Evolutionary conservation across 2,888 invertebrate genomes (phyloP), one percentile per base, ranked within the genome.

Genomic region (Drosophila austrosaltans): DNA sequence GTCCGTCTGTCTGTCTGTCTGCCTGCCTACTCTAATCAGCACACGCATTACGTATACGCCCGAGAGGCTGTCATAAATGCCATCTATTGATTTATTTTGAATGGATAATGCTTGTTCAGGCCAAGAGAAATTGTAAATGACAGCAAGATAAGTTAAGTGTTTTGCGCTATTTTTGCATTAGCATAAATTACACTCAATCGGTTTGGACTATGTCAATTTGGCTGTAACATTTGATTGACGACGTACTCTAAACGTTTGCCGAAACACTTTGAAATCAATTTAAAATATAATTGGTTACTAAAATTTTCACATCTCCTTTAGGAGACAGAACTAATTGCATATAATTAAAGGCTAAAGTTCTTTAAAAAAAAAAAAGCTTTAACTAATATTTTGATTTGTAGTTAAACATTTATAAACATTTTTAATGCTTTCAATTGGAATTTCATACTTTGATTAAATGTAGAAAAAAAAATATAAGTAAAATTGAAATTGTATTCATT

Each of bases 1-100:
- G 22, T 8, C 10, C n/a, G 25, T 8, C 54, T 16, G 40, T 8
- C 54, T 16, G 40, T 3, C 59, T 65, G 56, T 54, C 32, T 64
- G 59, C 2, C 56, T 53, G 48, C 25, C 30, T n/a, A 7, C 53
- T 61, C 57, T 72, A 85, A 82, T 76, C 82, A 85, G 72, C 67
- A 71, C 63, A 76, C 57, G 66, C 56, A 76, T 76, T 76, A 71
- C 69, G 71, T 69, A 87, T 75, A 82, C 77, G 73, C 65, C 66
- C 36, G 66, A 60, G 62, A 56, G 76, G 61, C 62, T 63, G 71
- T 70, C 71, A 70, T 54, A 66, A 69, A 58, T 66, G 66, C 70
- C 58, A 54, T 53, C 63, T 75, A 81, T 87, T 82, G 85, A 87
- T 87, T 82, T 85, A 82, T 87, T 76, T 62, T 48, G 48, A 48